Base-by-base conservation (phyloP, 2,888 invertebrate genomes). In the Rhagonycha fulva region DNA sequence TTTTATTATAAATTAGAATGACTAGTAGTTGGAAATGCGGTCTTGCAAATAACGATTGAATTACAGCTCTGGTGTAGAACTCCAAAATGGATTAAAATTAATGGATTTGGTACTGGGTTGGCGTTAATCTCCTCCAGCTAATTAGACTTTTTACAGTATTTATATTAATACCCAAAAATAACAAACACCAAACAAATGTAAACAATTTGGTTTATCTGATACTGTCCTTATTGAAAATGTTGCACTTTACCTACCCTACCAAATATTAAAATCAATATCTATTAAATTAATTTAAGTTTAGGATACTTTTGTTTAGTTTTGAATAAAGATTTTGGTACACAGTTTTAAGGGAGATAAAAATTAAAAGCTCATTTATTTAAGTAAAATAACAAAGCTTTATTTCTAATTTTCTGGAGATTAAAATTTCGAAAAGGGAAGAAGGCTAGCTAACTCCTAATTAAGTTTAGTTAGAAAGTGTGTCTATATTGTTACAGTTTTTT, bases 1-100 rank as follows among this genome's bases (percentile, higher is more conserved):
- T 66, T 66, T 24, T 24, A 26, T 66, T 66, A 66, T 66, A 66
- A 26, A 66, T 66, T 66, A 66, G 63, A 66, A 26, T 66, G 63
- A 66, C 26, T 23, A 26, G 63, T 24, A 26, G 23, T 66, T 66
- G 63, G 23, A 66, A 66, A 66, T 24, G 63, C 63, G 63, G 63
- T 66, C 63, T 66, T 24, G 63, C 63, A 66, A 24, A 66, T 66
- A 66, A 66, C 63, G 63, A 66, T 66, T 66, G 63, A 66, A 66
- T 66, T 66, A 66, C 63, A 66, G 63, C 24, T 66, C 47, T 24
- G 24, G 63, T 26, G 63, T 66, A 26, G 63, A 66, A 66, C 63
- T 66, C 26, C 23, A 26, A 66, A 66, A 66, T 66, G 26, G 63
- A 66, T 66, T 66, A 66, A 66, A 66, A 66, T 66, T 66, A 66